These are phyloP conservation scores for Prosapia bicincta DNA, from an alignment of 2,888 invertebrate genomes.

Conservation along the genomic window DNA sequence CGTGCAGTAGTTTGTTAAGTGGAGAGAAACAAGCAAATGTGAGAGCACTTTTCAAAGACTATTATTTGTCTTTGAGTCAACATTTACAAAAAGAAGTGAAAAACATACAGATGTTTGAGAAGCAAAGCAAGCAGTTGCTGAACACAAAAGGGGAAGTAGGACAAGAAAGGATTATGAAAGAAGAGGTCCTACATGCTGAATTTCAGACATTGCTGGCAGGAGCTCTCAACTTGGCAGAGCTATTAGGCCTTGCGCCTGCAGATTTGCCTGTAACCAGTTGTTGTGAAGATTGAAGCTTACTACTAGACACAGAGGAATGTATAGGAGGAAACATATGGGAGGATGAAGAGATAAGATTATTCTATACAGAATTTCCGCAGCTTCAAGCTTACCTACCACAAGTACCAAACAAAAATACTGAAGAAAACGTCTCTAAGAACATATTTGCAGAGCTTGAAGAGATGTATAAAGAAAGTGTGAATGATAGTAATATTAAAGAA, in stretches of 20 bases:
- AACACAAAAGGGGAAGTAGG: slow-evolving; percentile 93
- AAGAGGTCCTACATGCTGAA: slow-evolving; percentile 63
- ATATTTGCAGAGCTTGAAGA: not conserved
- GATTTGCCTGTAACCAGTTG: slow-evolving; percentile 58
- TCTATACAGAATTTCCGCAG: slow-evolving; percentile 91
- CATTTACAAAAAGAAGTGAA: slow-evolving; percentile 62
- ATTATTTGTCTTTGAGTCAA: slow-evolving; percentile 77
- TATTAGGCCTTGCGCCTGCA: slow-evolving; percentile 75
- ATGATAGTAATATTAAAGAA: not conserved
- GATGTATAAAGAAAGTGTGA: not conserved
- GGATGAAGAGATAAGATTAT: slow-evolving; percentile 91
- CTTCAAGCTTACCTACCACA: slow-evolving; percentile 82
- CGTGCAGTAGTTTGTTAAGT: slow-evolving; percentile 75
- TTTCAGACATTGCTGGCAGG: slow-evolving; percentile 76
- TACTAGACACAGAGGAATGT: slow-evolving; percentile 15
- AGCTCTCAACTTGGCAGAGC: slow-evolving; percentile 80
- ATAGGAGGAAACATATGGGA: slow-evolving; percentile 62
- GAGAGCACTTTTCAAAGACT: slow-evolving; percentile 76
- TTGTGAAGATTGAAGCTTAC: not conserved
- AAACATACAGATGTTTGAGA: slow-evolving; percentile 52
- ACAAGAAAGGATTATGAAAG: slow-evolving; percentile 61
- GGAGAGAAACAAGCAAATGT: slow-evolving; percentile 88
- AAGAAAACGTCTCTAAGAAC: not conserved
- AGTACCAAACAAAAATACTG: slow-evolving; percentile 55
- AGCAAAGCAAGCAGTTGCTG: slow-evolving; percentile 80